Evolutionary conservation across 2,888 invertebrate genomes (phyloP).

Genomic region (Dimorphilus gyrociliatus): DNA sequence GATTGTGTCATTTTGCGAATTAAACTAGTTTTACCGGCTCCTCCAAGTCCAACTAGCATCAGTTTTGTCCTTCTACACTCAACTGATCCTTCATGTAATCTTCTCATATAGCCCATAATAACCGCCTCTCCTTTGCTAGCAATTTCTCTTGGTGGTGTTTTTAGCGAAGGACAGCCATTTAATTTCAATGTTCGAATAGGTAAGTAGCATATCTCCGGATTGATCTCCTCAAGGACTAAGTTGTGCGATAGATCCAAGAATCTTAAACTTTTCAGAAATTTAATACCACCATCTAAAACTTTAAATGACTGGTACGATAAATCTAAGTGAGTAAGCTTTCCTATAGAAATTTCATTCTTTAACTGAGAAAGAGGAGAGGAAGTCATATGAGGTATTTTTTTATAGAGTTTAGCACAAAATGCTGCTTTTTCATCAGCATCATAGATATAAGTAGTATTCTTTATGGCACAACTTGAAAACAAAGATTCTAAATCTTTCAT

Average conservation of each 20-base stretch:
- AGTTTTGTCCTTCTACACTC: slow-evolving; percentile 34
- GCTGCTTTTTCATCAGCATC: too few species aligned
- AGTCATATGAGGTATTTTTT: too few species aligned
- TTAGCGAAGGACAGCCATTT: slow-evolving; percentile 21
- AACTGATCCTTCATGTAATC: slow-evolving; percentile 25
- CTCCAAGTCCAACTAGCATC: slow-evolving; percentile 38
- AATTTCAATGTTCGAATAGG: background rate
- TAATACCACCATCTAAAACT: slow-evolving; percentile 16
- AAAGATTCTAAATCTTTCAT: too few species aligned
- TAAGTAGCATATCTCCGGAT: slow-evolving; percentile 2
- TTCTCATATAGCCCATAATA: slow-evolving; percentile 26
- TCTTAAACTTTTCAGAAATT: slow-evolving; percentile 13
- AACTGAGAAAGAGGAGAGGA: too few species aligned
- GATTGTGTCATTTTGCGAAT: too few species aligned
- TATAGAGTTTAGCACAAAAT: too few species aligned
- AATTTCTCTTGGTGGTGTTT: slow-evolving; percentile 35
- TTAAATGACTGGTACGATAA: slow-evolving; percentile 21
- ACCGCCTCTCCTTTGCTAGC: slow-evolving; percentile 23
- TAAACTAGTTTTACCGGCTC: slow-evolving; percentile 38
- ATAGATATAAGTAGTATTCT: too few species aligned
- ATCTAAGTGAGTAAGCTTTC: slow-evolving; percentile 13
- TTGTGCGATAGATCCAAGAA: slow-evolving; percentile 18
- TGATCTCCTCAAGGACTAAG: slow-evolving; percentile 12
- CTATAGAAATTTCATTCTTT: slow-evolving; percentile 16
- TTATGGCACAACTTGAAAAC: too few species aligned